Evolutionary conservation across 1,140 invertebrate species (phyloP), one percentile per base, ranked within the genome.

Genomic region (Prorops nasuta): DNA sequence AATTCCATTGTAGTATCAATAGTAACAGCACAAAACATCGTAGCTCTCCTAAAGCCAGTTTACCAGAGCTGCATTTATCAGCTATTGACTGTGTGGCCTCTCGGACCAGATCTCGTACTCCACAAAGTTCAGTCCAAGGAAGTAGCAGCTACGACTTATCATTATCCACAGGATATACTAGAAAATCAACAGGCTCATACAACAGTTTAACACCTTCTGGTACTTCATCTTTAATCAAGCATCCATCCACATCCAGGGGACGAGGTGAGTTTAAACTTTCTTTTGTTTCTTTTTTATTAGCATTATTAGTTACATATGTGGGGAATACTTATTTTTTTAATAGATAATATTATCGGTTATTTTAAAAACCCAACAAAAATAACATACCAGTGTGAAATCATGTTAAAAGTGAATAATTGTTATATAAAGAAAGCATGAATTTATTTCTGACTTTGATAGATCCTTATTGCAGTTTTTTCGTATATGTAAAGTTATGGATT

Each of bases 1-100:
- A 64, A 38, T 60, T 63, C 49, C 69, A 60, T 51, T 62, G 63
- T 47, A 69, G 51, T 46, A 49, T 51, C n/a, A 64, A 54, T 57
- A 59, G 65, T 39, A 68, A 56, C 44, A 60, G 47, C 46, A 58
- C 73, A 37, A 69, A 66, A 56, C 54, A 60, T 42, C 67, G 69
- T 32, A 67, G 59, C 45, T 41, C 59, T 31, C 58, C 42, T 16
- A 65, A 57, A 54, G 54, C 56, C 38, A 66, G 43, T 49, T 49
- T 68, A 21, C 46, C 64, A 16, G 71, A 76, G 18, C 68, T 67
- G 28, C 69, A 71, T 54, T 63, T 66, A 51, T 55, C 63, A 37
- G 59, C 71, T 44, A 63, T 74, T 31, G 75, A 77, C 51, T 76
- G 75, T 39, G 71, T 76, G 12, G 75, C 75, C n/a, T 72, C 71